phyloP scores from a whole-genome alignment of 2,113 vertebrate genomes.

The Burhinus bistriatus region DNA sequence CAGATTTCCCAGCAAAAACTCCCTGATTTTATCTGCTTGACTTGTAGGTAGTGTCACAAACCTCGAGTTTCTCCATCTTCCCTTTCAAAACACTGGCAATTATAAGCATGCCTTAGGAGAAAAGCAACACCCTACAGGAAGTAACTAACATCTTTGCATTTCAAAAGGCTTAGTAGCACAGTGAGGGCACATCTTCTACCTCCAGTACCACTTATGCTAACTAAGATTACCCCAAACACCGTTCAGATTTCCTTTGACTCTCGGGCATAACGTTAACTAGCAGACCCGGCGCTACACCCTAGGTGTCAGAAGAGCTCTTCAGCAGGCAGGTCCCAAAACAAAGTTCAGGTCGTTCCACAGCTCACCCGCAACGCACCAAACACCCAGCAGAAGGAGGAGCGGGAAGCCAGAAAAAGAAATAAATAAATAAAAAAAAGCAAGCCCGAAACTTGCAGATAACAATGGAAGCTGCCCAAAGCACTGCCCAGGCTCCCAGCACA shows the following conservation, averaged over 20 bases:
- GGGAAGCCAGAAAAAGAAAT: background rate
- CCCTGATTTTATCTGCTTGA: background rate
- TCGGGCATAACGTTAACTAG: fast-evolving
- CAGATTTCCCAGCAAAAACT: background rate
- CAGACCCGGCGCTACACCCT: background rate
- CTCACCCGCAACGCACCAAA: background rate
- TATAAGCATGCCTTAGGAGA: background rate
- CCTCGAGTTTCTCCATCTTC: background rate
- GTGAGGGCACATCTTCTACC: background rate
- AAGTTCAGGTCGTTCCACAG: background rate
- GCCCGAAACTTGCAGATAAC: background rate
- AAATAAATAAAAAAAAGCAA: fast-evolving
- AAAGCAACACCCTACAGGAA: background rate
- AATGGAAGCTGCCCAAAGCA: background rate
- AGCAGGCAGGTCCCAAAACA: background rate
- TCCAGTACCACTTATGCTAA: background rate
- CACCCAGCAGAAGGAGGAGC: too few relatives aligned
- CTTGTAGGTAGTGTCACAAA: background rate
- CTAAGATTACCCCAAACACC: background rate
- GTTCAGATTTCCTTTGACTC: background rate
- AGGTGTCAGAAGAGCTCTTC: background rate
- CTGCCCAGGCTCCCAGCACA: background rate
- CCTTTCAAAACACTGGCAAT: background rate
- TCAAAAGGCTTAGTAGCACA: background rate
- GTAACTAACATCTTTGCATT: background rate